Percentiles rank a stretch among this genome's conserved stretches.
phyloP scores from a whole-genome alignment of 2,113 vertebrate genomes.

The Coptodon rendalli region DNA sequence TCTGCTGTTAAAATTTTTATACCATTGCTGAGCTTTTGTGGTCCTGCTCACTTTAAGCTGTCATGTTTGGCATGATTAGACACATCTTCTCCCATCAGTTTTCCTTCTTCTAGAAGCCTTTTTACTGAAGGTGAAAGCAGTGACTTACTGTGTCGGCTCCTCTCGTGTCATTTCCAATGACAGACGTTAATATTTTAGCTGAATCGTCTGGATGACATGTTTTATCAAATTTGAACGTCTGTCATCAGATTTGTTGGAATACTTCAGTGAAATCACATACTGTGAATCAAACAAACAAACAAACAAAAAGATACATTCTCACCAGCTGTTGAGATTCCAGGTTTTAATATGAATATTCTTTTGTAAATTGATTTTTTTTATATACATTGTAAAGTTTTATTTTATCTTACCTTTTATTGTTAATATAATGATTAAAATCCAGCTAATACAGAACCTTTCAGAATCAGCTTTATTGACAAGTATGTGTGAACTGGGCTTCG shows the following conservation, averaged over 20 bases:
- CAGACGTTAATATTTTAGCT: neutral
- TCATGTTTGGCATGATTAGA: neutral
- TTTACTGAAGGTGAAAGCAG: neutral
- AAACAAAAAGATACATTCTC: neutral
- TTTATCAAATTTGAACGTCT: constrained; percentile 6
- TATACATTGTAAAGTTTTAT: neutral
- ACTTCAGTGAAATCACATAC: neutral
- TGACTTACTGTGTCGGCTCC: neutral
- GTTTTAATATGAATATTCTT: neutral
- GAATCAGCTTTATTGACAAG: neutral
- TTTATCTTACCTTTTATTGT: neutral
- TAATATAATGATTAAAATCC: neutral
- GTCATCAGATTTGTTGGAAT: neutral
- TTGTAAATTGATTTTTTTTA: neutral
- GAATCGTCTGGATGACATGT: neutral
- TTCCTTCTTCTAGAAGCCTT: neutral
- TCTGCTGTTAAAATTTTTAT: neutral
- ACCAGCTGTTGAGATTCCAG: neutral
- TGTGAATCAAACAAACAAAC: neutral
- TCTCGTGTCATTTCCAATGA: neutral
- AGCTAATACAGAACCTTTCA: neutral
- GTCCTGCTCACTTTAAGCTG: neutral
- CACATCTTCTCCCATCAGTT: neutral
- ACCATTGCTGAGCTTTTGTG: neutral
- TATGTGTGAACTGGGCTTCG: neutral